Evolutionary conservation across 2,797 vertebrate genomes (phyloP).

Genomic region (Vireo griseus): DNA sequence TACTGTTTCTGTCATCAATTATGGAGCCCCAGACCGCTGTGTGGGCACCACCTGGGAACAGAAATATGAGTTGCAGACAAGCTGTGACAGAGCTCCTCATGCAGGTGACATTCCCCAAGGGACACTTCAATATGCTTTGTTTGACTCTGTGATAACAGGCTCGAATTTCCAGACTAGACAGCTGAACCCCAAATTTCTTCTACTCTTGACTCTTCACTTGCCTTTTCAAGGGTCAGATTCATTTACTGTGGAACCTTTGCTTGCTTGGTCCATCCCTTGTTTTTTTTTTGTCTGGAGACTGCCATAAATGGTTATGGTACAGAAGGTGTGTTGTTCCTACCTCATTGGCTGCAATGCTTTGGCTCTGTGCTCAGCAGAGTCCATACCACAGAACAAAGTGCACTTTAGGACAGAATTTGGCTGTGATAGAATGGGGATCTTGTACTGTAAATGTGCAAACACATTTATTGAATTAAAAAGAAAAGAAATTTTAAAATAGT

Average conservation of each 20-base stretch:
- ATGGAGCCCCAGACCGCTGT: background rate
- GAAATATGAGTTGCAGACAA: fast-evolving
- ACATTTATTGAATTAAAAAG: background rate
- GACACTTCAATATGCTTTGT: fast-evolving
- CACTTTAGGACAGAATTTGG: background rate
- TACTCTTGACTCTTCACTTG: background rate
- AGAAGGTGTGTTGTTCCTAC: background rate
- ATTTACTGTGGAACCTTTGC: background rate
- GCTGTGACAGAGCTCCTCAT: background rate
- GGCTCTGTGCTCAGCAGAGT: too few relatives aligned
- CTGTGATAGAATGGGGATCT: background rate
- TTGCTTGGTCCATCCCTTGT: background rate
- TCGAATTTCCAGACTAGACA: background rate
- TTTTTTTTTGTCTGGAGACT: background rate
- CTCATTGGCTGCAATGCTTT: background rate
- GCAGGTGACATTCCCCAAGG: background rate
- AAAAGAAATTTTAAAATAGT: background rate
- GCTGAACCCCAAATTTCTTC: background rate
- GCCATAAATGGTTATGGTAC: too few relatives aligned
- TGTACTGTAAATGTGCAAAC: background rate
- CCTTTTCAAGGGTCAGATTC: background rate
- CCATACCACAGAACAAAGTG: fast-evolving
- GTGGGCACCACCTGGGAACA: background rate
- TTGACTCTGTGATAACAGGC: background rate
- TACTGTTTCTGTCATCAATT: background rate